Conservation (phyloP, 2,797 vertebrate genomes). For the Coccyzus lansbergi region DNA sequence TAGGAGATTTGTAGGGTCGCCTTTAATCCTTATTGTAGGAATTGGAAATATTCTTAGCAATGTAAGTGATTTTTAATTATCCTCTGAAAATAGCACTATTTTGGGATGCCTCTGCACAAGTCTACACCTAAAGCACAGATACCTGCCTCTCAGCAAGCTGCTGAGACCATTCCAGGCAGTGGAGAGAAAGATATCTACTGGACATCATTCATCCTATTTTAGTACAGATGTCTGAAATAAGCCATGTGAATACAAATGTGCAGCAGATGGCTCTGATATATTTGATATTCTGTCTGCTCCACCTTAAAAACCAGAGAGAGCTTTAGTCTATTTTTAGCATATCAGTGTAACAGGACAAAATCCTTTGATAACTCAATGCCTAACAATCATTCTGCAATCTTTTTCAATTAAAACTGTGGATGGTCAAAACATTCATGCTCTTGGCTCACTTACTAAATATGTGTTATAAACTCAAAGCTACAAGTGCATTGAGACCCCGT, state of each 20-base stretch:
- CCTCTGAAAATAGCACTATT: not conserved
- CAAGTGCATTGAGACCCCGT: not conserved
- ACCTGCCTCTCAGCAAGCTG: not conserved
- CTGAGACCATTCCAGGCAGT: not conserved
- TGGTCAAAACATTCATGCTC: not conserved
- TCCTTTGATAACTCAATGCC: not conserved
- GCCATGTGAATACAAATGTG: not conserved
- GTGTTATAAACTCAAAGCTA: not conserved
- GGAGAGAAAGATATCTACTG: not conserved
- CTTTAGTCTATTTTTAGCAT: constrained; percentile 30
- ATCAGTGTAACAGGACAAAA: not conserved
- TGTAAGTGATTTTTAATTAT: not conserved
- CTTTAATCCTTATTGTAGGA: not conserved
- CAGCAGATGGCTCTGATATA: constrained; percentile 38
- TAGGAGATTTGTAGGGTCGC: not conserved
- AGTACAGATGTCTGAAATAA: constrained; percentile 1
- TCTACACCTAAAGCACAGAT: not conserved
- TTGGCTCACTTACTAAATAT: not conserved
- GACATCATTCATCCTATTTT: not conserved
- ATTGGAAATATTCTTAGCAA: not conserved
- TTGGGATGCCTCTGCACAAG: not conserved
- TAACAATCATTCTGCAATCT: not conserved
- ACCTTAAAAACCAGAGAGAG: constrained; percentile 19
- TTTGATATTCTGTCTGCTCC: constrained; percentile 16
- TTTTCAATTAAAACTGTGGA: not conserved